Conservation (phyloP, 2,113 vertebrate species). For the Cottus gobio region DNA sequence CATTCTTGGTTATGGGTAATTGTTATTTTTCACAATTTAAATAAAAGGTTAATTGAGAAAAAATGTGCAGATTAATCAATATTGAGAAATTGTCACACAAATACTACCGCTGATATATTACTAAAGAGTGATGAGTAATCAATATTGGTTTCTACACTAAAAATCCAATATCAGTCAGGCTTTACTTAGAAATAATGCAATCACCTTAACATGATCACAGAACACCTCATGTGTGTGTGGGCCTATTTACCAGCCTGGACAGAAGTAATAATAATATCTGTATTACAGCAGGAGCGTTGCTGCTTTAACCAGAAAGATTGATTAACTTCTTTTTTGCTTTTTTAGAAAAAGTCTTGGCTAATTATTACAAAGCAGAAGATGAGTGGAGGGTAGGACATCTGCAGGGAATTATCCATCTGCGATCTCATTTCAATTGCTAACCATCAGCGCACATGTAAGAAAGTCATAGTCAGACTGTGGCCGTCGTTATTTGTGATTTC, state of each 20-base stretch:
- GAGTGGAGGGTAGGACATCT: conserved; percentile 58
- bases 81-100: no score
- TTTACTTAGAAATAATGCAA: not conserved
- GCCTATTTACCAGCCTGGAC: not conserved
- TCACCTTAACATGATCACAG: not conserved
- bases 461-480: conserved; percentile 63
- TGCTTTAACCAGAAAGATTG: conserved; percentile 33
- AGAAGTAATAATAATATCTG: not conserved
- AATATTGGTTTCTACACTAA: not conserved
- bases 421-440: conserved; percentile 61
- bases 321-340: conserved; percentile 31
- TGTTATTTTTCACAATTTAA: not conserved
- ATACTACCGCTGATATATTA: not conserved
- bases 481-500: conserved; percentile 45
- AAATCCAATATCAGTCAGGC: not conserved
- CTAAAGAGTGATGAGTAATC: not conserved
- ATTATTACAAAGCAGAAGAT: conserved; percentile 57
- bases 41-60: no score
- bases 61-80: not conserved
- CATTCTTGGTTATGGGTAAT: not conserved
- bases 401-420: conserved; percentile 68
- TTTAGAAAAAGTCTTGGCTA: conserved; percentile 43
- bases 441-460: conserved; percentile 58
- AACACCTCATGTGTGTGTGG: not conserved
- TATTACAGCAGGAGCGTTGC: conserved; percentile 15